Evolutionary conservation across 1,140 invertebrate genomes (phyloP), one percentile per base, ranked within the genome.

Genomic region (Mercenaria mercenaria): DNA sequence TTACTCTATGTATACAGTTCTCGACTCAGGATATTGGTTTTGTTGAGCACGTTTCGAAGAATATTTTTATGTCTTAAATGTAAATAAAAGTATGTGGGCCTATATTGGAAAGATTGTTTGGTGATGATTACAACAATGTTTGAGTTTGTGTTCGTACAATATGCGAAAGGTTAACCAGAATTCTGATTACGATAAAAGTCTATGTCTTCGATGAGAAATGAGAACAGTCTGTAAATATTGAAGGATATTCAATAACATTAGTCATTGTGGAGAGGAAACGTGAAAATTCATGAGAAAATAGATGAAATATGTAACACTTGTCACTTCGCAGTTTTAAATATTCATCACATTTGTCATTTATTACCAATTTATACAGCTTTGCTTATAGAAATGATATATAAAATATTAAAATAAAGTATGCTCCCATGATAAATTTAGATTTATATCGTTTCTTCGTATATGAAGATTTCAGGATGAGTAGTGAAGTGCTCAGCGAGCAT

Each of bases 1-100:
- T 79, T 52, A 34, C 15, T 23, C 50, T 79, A 79, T 50, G 43
- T 79, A 56, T 50, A 59, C 18, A 0, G 47, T 79, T 18, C 76
- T 79, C 29, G 15, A 1, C 0, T 0, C 76, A 79, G 76, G 76
- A 79, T 79, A 79, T 79, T 79, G 47, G 76, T 79, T 79, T 52
- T 79, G 76, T 79, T 23, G 50, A 79, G 76, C 34, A 56, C 47
- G 50, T 39, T 79, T 50, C 1, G 23, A 52, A 50, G 32, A 52
- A 37, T 79, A 79, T 52, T 79, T 79, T 37, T 79, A 52, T 79
- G 76, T 79, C 76, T 56, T 56, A 52, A 79, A 52, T 59, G 47
- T 79, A 79, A 79, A 79, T 79, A 79, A 79, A 79, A 52, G 47
- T 79, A 79, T 72, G 67, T 72, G 67, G 67, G 67, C 67, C 67